These are phyloP conservation scores for Meriones psammophilus DNA, from an alignment of 2,797 vertebrate genomes.

Conservation along the genomic window DNA sequence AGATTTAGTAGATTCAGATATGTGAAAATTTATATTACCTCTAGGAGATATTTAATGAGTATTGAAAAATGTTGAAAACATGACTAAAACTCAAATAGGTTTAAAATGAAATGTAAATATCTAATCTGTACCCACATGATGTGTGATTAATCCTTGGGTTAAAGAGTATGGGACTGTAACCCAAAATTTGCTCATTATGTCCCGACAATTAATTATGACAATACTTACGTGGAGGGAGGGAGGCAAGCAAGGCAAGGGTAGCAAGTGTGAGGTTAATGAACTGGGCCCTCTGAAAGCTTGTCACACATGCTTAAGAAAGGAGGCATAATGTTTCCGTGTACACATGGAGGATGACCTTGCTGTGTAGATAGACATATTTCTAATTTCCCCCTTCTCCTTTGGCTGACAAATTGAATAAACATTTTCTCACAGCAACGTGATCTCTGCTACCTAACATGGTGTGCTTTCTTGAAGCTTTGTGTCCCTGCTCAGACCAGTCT, in stretches of 20 bases:
- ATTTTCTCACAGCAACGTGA: constrained; percentile 22
- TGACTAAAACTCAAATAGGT: constrained; percentile 63
- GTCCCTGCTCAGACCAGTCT: constrained; percentile 8
- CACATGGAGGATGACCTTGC: constrained; percentile 43
- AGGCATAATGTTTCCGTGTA: constrained; percentile 61
- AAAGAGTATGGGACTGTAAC: constrained; percentile 74
- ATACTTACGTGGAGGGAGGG: constrained; percentile 58
- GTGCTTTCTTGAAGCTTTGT: constrained; percentile 1
- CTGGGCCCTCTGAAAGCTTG: constrained; percentile 65
- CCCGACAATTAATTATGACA: constrained; percentile 77
- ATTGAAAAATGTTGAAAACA: constrained; percentile 62
- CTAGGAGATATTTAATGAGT: constrained; percentile 62
- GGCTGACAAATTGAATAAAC: constrained; percentile 24
- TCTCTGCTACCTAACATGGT: constrained; percentile 30
- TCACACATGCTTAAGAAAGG: constrained; percentile 62
- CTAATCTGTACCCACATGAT: constrained; percentile 70
- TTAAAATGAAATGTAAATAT: constrained; percentile 77
- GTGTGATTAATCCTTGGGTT: constrained; percentile 75
- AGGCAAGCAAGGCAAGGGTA: constrained; percentile 64
- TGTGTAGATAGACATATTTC: constrained; percentile 57
- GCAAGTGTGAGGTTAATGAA: constrained; percentile 76
- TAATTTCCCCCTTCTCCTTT: constrained; percentile 43
- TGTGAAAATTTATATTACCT: constrained; percentile 34
- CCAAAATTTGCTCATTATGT: constrained; percentile 72
- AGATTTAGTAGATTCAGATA: constrained; percentile 65